Evolutionary conservation across 2,888 invertebrate genomes (phyloP), one percentile per base, ranked within the genome.

Genomic region (Campoplex nolae): DNA sequence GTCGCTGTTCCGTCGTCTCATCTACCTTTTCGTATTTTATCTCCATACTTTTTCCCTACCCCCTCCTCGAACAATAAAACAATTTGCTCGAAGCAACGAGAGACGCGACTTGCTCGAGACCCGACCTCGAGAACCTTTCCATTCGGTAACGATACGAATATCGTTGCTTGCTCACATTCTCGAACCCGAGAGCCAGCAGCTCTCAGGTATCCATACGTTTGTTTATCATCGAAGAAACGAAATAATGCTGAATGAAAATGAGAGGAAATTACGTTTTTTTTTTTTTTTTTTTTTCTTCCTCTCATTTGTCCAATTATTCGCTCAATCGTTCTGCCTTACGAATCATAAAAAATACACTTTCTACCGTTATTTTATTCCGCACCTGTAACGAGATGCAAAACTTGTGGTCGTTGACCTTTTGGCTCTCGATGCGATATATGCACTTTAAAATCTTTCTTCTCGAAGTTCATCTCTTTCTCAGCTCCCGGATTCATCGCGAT

Each of bases 401-500:
- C 58, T 23, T n/a, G 38, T 67, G 84, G 81, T 84, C 86, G 78
- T 79, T 84, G 82, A 87, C 87, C 87, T 87, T 82, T 87, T 77
- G 6, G 23, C 23, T 51, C 23, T 58, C 54, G 38, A 38, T 58
- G 28, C 35, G 54, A 42, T 32, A 77, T 82, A 73, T 84, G 84
- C 56, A 82, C 80, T 84, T 84, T 82, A 70, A 70, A 84, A 87
- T 84, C 84, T 48, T 62, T 62, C 82, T 87, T 77, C 70, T 35
- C 70, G 42, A 84, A 87, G 87, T 87, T 87, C 87, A 84, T 70
- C 70, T 84, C 87, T 84, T 87, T 87, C 87, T 87, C 87, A 87
- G 87, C 81, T 70, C 70, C 73, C 28, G 51, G 51, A 78, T 54
- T 74, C 56, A 86, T 77, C 77, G 28, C 45, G n/a, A 45, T 35